Conservation (phyloP, 1,140 invertebrate genomes). For the Anoplophora glabripennis region DNA sequence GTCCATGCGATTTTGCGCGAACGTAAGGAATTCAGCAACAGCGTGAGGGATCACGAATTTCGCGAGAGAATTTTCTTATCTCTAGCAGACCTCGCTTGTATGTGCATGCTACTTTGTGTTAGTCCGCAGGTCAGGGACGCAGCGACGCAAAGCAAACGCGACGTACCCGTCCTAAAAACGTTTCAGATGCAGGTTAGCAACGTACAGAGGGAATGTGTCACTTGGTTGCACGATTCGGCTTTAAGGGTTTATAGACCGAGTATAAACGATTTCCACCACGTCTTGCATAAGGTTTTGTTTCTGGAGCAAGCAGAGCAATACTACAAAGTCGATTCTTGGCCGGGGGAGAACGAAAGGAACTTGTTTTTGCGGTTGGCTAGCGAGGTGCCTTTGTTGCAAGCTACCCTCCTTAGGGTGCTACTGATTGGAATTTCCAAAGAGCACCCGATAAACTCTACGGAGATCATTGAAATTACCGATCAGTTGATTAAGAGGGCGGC, state of each 20-base stretch:
- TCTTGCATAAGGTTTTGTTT: constrained; percentile 83
- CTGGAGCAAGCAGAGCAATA: constrained; percentile 84
- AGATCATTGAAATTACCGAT: constrained; percentile 82
- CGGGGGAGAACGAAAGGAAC: constrained; percentile 77
- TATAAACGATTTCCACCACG: constrained; percentile 71
- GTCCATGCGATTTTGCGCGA: constrained; percentile 68
- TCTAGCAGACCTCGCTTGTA: constrained; percentile 79
- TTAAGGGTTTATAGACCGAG: constrained; percentile 71
- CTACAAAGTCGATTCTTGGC: constrained; percentile 92
- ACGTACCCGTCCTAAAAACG: constrained; percentile 49
- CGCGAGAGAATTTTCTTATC: constrained; percentile 81
- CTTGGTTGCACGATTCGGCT: constrained; percentile 82
- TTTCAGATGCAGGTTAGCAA: constrained; percentile 57
- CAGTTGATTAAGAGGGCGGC: constrained; percentile 82
- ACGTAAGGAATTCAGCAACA: constrained; percentile 54
- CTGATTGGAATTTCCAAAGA: constrained; percentile 84
- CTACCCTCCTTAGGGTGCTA: constrained; percentile 76
- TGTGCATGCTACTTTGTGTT: constrained; percentile 80
- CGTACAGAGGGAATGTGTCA: constrained; percentile 78
- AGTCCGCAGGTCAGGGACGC: constrained; percentile 75
- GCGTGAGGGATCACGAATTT: constrained; percentile 61
- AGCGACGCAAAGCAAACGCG: constrained; percentile 56
- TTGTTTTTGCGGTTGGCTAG: constrained; percentile 77
- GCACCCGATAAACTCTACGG: constrained; percentile 73
- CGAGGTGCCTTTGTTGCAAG: constrained; percentile 84